Evolutionary conservation across 1,140 invertebrate genomes (phyloP).

Genomic region (Drosophila suzukii): DNA sequence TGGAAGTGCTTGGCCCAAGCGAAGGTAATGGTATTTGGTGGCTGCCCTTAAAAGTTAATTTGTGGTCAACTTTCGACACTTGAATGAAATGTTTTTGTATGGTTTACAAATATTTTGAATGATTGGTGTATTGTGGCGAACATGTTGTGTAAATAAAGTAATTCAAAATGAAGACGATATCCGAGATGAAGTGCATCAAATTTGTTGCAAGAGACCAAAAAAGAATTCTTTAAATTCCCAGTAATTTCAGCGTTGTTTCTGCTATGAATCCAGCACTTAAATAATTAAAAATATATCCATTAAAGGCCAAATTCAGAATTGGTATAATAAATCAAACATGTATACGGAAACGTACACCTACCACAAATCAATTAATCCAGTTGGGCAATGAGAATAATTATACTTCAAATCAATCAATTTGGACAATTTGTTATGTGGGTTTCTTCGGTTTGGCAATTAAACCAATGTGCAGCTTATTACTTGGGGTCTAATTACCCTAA

Average conservation of each 20-base stretch:
- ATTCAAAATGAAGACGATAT: not conserved
- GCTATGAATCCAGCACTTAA: not conserved
- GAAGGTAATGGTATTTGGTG: constrained; percentile 52
- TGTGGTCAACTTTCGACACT: constrained; percentile 54
- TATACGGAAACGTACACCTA: constrained; percentile 20
- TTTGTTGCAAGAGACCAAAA: not conserved
- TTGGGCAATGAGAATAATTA: constrained; percentile 44
- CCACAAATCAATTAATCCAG: constrained; percentile 37
- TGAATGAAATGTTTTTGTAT: constrained; percentile 35
- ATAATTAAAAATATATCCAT: constrained; percentile 55
- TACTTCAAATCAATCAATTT: constrained; percentile 34
- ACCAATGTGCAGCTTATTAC: not conserved
- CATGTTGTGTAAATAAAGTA: constrained; percentile 58
- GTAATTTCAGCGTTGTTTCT: not conserved
- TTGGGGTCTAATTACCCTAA: constrained; percentile 21
- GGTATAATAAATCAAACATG: constrained; percentile 22
- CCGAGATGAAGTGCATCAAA: not conserved
- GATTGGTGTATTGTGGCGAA: constrained; percentile 15
- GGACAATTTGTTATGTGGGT: constrained; percentile 32
- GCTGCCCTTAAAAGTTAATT: constrained; percentile 62
- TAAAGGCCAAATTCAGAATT: constrained; percentile 24
- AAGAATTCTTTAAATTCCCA: not conserved
- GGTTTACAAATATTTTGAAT: constrained; percentile 32
- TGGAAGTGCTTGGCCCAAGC: constrained; percentile 51
- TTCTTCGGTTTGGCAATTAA: constrained; percentile 17